Evolutionary conservation across 64 coral and sea anemone genomes (phyloP).

Genomic region (Porites lutea): DNA sequence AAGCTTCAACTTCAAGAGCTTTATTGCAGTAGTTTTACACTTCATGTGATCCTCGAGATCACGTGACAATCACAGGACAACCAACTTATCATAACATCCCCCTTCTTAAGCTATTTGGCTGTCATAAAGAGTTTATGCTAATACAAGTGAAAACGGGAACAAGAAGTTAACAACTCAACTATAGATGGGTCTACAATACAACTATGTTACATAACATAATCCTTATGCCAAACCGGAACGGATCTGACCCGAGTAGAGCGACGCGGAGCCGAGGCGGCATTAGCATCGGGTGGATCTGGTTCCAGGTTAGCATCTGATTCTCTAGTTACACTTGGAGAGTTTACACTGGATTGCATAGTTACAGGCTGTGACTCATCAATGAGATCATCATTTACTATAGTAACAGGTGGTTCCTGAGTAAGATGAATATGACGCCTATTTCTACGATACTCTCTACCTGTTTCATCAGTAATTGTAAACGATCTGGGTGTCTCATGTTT

Average conservation of each 20-base stretch:
- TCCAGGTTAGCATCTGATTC: slow-evolving; percentile 11
- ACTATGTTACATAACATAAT: slow-evolving; percentile 35
- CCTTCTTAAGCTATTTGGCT: too few relatives aligned
- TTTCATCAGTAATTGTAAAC: slow-evolving; percentile 55
- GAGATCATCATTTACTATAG: slow-evolving; percentile 18
- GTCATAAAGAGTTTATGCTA: too few relatives aligned
- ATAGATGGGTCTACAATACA: background rate
- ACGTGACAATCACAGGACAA: too few relatives aligned
- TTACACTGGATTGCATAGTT: background rate
- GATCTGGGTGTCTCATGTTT: slow-evolving; percentile 61
- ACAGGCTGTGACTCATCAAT: slow-evolving; percentile 1
- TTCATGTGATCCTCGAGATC: too few relatives aligned
- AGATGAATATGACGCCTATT: slow-evolving; percentile 46
- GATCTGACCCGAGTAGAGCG: slow-evolving; percentile 34
- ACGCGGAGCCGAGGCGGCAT: background rate
- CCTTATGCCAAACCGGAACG: slow-evolving; percentile 29
- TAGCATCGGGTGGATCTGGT: background rate
- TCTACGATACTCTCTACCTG: slow-evolving; percentile 60
- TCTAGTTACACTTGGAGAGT: background rate
- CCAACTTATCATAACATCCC: too few relatives aligned
- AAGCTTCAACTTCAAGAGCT: too few relatives aligned
- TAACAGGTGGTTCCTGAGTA: slow-evolving; percentile 49
- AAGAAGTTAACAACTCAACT: background rate
- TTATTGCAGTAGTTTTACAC: too few relatives aligned
- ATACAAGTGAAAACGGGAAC: background rate